phyloP scores from a whole-genome alignment of 2,797 vertebrate species.

The Pseudochirops corinnae region DNA sequence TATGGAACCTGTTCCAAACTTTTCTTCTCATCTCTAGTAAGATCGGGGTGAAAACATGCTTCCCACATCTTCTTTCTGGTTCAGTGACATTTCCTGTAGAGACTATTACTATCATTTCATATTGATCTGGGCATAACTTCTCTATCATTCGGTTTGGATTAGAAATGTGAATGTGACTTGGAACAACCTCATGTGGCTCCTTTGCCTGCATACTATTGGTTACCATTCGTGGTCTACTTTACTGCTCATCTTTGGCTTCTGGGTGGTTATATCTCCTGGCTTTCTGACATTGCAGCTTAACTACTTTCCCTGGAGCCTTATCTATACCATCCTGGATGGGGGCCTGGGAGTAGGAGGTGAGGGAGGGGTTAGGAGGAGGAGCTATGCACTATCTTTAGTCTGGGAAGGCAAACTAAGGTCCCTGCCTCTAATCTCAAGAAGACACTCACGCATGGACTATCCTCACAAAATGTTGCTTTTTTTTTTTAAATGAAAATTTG shows the following conservation, averaged over 20 bases:
- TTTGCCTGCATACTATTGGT: no score
- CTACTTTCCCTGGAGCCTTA: no score
- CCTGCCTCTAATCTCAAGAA: no score
- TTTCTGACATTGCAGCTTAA: no score
- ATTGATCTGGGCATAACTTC: not conserved
- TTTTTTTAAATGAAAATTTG: not conserved
- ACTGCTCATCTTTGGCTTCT: no score
- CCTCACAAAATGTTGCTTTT: not conserved
- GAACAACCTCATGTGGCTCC: not conserved
- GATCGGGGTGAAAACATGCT: not conserved
- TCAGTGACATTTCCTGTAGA: not conserved
- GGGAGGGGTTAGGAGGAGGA: no score
- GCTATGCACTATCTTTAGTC: no score
- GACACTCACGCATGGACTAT: not conserved
- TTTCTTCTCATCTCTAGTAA: not conserved
- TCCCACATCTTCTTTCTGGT: not conserved
- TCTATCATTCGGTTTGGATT: not conserved
- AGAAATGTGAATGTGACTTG: not conserved
- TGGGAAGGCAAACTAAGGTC: no score
- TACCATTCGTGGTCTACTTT: no score
- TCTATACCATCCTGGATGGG: no score
- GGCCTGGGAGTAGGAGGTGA: no score
- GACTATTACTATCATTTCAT: not conserved
- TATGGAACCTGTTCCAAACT: not conserved
- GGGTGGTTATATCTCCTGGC: no score